These are phyloP conservation scores for Dromiciops gliroides DNA, from an alignment of 2,113 vertebrate genomes.

Conservation along the genomic window DNA sequence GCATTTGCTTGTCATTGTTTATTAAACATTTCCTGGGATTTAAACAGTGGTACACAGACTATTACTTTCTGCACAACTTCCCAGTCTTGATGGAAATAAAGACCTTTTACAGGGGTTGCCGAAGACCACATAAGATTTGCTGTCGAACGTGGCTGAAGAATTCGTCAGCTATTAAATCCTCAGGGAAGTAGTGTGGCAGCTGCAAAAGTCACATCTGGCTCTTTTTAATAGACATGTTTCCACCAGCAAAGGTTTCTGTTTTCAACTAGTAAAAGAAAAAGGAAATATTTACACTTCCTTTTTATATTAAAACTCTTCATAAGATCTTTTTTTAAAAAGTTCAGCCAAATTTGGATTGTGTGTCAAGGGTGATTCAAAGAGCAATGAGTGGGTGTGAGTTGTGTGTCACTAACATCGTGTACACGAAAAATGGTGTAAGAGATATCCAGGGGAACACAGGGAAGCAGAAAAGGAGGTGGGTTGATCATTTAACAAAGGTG, in stretches of 20 bases:
- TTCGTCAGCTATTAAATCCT: not conserved
- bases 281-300: not conserved
- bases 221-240: not conserved
- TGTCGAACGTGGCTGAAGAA: not conserved
- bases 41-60: constrained; percentile 10
- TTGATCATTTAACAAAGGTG: not conserved
- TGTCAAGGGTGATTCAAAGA: not conserved
- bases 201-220: not conserved
- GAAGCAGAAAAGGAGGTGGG: not conserved
- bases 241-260: not conserved
- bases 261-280: not conserved
- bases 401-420: not conserved
- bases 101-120: not conserved
- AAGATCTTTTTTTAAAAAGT: not conserved
- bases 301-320: not conserved
- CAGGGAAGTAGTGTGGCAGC: not conserved
- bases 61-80: not conserved
- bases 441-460: not conserved
- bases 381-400: not conserved
- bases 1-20: constrained; percentile 65
- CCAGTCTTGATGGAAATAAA: constrained; percentile 15
- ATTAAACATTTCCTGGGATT: constrained; percentile 68
- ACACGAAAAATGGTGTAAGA: not conserved
- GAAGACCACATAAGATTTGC: not conserved
- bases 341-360: not conserved